Evolutionary conservation across 2,797 vertebrate species (phyloP).

Genomic region (Sebastes ruberrimus): DNA sequence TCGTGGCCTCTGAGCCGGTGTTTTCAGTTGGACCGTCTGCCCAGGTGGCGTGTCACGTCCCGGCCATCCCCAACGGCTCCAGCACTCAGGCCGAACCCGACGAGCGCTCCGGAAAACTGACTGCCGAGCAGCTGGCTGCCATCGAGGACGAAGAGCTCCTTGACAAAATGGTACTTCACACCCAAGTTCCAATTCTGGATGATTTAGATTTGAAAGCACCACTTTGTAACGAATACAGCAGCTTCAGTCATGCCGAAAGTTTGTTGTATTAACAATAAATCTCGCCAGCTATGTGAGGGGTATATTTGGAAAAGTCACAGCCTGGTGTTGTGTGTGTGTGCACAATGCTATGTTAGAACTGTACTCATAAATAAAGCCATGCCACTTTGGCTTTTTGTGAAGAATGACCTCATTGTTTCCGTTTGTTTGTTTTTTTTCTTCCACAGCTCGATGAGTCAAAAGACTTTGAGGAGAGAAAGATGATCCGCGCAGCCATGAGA

Average conservation of each 20-base stretch:
- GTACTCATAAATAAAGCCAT: conserved; percentile 11
- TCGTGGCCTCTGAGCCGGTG: conserved; percentile 65
- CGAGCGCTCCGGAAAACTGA: conserved; percentile 79
- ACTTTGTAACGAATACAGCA: conserved; percentile 2
- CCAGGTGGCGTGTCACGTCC: conserved; percentile 51
- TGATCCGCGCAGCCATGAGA: conserved; percentile 95
- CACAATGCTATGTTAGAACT: background rate
- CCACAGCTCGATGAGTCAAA: conserved; percentile 90
- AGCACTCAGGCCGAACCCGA: conserved; percentile 68
- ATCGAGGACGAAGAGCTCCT: conserved; percentile 94
- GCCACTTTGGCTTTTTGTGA: conserved; percentile 4
- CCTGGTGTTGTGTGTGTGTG: background rate
- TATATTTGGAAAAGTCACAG: conserved; percentile 21
- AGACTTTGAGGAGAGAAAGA: conserved; percentile 93
- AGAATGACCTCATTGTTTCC: conserved; percentile 33
- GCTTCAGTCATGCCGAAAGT: conserved; percentile 2
- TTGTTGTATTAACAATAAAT: conserved; percentile 10
- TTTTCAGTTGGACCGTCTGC: conserved; percentile 70
- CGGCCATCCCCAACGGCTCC: conserved; percentile 81
- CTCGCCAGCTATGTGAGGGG: background rate
- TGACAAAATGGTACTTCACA: conserved; percentile 93
- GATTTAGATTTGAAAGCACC: conserved; percentile 27
- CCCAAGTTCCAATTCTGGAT: conserved; percentile 8
- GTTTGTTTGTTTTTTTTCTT: conserved; percentile 9
- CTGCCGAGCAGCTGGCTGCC: conserved; percentile 84